phyloP scores from a whole-genome alignment of 2,797 vertebrate genomes.

The Malacoraja senta region DNA sequence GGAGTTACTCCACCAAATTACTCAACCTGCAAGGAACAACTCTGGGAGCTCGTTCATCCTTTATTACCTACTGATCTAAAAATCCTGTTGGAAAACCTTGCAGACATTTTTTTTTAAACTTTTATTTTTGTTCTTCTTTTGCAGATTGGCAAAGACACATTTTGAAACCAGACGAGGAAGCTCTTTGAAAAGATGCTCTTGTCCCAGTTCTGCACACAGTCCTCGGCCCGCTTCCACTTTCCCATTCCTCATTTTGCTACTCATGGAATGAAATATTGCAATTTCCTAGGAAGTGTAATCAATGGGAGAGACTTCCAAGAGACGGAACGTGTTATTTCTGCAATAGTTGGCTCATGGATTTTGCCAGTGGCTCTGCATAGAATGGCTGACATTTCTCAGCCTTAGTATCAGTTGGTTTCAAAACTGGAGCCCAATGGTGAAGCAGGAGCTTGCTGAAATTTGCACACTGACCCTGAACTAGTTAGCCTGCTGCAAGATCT shows the following conservation, averaged over 20 bases:
- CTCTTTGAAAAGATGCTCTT: not conserved
- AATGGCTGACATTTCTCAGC: no score
- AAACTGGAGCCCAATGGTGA: no score
- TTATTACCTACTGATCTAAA: not conserved
- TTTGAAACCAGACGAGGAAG: not conserved
- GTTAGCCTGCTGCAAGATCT: no score
- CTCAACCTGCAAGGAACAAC: not conserved
- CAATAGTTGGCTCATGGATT: no score
- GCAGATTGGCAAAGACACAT: not conserved
- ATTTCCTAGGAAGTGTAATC: not conserved
- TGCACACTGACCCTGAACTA: no score
- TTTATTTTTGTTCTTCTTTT: not conserved
- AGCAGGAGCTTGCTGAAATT: no score
- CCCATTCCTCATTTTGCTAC: not conserved
- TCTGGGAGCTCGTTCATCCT: not conserved
- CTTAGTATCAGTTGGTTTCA: no score
- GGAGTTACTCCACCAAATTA: slow-evolving; percentile 1
- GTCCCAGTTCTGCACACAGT: not conserved
- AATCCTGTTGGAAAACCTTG: not conserved
- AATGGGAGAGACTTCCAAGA: not conserved
- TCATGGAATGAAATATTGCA: not conserved
- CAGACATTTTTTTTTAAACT: not conserved
- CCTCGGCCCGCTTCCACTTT: not conserved
- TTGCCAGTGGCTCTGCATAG: no score
- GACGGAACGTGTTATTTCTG: not conserved